phyloP scores from a whole-genome alignment of 2,888 invertebrate species.

The Matsumyia berberina region DNA sequence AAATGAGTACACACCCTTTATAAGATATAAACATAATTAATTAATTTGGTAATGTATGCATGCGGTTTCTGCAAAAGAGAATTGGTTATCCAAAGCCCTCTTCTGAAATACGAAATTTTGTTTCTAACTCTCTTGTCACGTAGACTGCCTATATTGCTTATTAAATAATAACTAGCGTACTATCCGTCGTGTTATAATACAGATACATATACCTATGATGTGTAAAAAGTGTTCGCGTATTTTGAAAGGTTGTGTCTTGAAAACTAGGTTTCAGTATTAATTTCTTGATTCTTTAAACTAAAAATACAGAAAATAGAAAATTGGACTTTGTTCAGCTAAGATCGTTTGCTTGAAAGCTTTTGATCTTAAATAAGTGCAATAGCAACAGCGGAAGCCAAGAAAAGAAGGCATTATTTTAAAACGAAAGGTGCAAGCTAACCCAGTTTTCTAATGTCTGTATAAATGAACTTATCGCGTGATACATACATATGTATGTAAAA shows the following conservation, averaged over 20 bases:
- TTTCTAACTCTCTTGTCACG: constrained; percentile 35
- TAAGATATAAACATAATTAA: constrained; percentile 28
- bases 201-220: constrained; percentile 43
- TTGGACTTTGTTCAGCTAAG: background rate
- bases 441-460: too few species aligned
- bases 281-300: background rate
- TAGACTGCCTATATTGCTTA: constrained; percentile 44
- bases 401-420: too few species aligned
- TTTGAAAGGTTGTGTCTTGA: constrained; percentile 57
- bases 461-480: too few species aligned
- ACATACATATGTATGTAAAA: too few species aligned
- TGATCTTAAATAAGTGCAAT: too few species aligned
- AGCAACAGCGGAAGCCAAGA: too few species aligned
- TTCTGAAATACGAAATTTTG: constrained; percentile 27
- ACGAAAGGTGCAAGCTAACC: too few species aligned
- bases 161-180: constrained; percentile 44
- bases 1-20: constrained; percentile 23
- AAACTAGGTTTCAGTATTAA: constrained; percentile 37
- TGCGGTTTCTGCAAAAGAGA: constrained; percentile 44
- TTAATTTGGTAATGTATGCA: constrained; percentile 29
- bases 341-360: too few species aligned
- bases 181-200: constrained; percentile 39
- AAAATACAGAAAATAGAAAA: background rate
- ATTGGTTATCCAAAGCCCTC: constrained; percentile 45
- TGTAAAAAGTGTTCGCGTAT: constrained; percentile 35